A percentile compares a stretch with the other conserved stretches of the same genome.
Evolutionary conservation across 2,888 invertebrate genomes (phyloP).

Genomic region (Phalangium opilio): DNA sequence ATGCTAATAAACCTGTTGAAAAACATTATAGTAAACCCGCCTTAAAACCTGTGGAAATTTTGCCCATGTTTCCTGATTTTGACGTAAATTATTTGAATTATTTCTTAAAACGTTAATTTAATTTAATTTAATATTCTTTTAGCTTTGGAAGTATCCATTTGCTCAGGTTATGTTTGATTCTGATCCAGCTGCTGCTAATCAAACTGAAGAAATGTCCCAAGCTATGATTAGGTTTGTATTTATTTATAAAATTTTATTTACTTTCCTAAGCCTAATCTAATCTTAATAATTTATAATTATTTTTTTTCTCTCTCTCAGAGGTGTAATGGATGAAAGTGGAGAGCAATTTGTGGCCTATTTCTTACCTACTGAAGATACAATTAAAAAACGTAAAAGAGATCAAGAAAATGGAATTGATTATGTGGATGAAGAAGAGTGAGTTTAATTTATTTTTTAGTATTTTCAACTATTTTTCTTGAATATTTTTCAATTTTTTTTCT

Average conservation of each 20-base stretch:
- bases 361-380: constrained; percentile 80
- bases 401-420: constrained; percentile 57
- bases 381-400: constrained; percentile 73
- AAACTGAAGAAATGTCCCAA: constrained; percentile 84
- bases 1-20: constrained; percentile 49
- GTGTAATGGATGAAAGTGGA: constrained; percentile 98
- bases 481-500: no score
- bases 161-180: constrained; percentile 94
- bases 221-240: constrained; percentile 76
- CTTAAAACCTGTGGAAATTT: constrained; percentile 73
- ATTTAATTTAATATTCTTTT: constrained; percentile 12
- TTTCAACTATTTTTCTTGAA: no score
- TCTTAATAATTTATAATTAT: no score
- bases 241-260: no score
- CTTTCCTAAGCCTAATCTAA: no score
- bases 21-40: constrained; percentile 82
- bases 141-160: constrained; percentile 93
- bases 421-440: constrained; percentile 60
- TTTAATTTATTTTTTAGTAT: not conserved
- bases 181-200: constrained; percentile 66
- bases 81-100: constrained; percentile 35
- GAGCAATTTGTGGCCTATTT: constrained; percentile 99
- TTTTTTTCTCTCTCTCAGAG: constrained; percentile 41
- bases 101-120: not conserved
- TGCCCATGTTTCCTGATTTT: constrained; percentile 87